These are phyloP conservation scores for Rhynchonema sp. DNA, from an alignment of 2,888 invertebrate genomes.

Conservation along the genomic window DNA sequence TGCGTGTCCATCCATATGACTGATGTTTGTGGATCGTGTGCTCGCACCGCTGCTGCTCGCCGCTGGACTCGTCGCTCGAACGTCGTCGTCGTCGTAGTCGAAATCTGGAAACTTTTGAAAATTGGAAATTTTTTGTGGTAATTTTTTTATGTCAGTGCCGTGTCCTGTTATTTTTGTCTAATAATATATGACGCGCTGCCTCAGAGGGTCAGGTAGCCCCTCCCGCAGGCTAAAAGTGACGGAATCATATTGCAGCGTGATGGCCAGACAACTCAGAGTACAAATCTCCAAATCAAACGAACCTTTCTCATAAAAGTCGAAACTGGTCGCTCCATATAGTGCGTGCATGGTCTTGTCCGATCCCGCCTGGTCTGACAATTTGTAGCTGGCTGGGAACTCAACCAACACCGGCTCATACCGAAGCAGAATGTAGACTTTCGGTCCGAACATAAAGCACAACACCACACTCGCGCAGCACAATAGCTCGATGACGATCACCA, in stretches of 20 bases:
- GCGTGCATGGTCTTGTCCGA: not conserved
- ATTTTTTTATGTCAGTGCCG: too few relatives aligned
- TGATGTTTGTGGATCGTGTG: not conserved
- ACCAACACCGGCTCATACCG: constrained; percentile 25
- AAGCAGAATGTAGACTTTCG: constrained; percentile 25
- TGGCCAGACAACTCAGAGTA: not conserved
- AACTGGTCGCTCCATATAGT: not conserved
- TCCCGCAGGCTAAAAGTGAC: too few relatives aligned
- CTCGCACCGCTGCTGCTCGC: not conserved
- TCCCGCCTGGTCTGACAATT: not conserved
- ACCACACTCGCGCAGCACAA: constrained; percentile 19
- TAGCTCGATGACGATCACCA: constrained; percentile 17
- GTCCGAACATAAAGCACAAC: constrained; percentile 24
- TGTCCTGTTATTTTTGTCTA: too few relatives aligned
- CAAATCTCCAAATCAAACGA: not conserved
- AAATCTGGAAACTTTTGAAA: too few relatives aligned
- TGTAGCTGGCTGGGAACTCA: constrained; percentile 14
- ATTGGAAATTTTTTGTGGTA: not conserved
- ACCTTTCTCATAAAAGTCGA: not conserved
- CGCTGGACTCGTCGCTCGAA: not conserved
- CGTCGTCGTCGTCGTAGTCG: not conserved
- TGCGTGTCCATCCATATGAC: not conserved
- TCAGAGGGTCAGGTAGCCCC: too few relatives aligned
- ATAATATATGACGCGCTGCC: too few relatives aligned
- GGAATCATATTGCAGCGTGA: too few relatives aligned